phyloP scores from a whole-genome alignment of 2,888 invertebrate species.

The Xanthorhoe designata region DNA sequence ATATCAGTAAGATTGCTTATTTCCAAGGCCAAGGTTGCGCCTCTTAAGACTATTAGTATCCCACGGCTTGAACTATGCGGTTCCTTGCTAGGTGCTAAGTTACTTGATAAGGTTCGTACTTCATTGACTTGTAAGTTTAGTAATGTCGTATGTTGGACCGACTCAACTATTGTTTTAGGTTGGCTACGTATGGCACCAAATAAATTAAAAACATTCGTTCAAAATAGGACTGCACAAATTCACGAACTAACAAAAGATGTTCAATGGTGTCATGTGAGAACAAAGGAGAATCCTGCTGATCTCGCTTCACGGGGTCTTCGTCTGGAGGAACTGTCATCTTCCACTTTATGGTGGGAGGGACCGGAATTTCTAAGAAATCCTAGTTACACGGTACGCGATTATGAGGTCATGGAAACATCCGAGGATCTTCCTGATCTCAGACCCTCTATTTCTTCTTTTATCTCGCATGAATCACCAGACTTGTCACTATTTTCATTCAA shows the following conservation, averaged over 20 bases:
- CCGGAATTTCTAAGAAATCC: neutral
- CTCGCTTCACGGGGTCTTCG: too few relatives aligned
- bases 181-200: constrained; percentile 1
- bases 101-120: too few relatives aligned
- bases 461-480: neutral
- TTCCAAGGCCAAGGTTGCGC: constrained; percentile 1
- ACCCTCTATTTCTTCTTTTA: constrained; percentile 1
- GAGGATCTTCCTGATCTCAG: too few relatives aligned
- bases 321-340: constrained; percentile 9
- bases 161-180: too few relatives aligned
- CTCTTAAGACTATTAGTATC: neutral
- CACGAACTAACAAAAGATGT: too few relatives aligned
- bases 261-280: too few relatives aligned
- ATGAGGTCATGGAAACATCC: neutral
- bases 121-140: neutral
- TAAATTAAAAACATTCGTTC: constrained; percentile 7
- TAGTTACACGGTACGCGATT: neutral
- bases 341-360: constrained; percentile 11
- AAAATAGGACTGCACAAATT: constrained; percentile 1
- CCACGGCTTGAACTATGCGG: too few relatives aligned
- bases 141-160: neutral
- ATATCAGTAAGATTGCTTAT: neutral
- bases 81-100: too few relatives aligned
- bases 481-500: constrained; percentile 4
- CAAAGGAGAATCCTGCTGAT: too few relatives aligned